Evolutionary conservation across 2,113 vertebrate genomes (phyloP), one percentile per base, ranked within the genome.

Genomic region (Vanacampus margaritifer): DNA sequence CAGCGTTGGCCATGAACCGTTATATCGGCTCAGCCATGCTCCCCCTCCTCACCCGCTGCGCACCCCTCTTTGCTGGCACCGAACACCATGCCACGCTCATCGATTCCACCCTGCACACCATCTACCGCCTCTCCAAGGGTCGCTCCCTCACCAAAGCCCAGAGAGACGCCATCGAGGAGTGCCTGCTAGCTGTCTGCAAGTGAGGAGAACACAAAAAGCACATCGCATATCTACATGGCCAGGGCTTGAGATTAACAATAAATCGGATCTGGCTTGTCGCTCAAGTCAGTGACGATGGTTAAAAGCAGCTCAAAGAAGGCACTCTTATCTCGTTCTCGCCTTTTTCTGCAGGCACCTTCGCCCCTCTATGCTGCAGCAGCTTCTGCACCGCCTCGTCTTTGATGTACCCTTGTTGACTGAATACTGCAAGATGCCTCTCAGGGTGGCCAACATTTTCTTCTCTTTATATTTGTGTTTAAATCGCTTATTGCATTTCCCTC

Each of bases 401-500:
- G 97, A 99, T 69, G 96, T 99, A 67, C 97, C 97, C 1, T 89
- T 96, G 76, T 94, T 99, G 78, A 96, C 92, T 39, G 97, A 99
- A 68, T 98, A 98, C 87, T 98, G 95, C 90, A 98, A 97, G 92
- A 99, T 98, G 97, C 95, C 97, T 79, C 93, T 99, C 0, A 97
- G 96, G 95, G 97, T 99, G 91, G 87, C 81, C 36, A 63, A 72
- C 48, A 65, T 16, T 69, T 74, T 60, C 16, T 68, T 77, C 0
- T 68, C 60, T 65, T 67, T 46, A 53, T 35, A 24, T 23, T 56
- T 56, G 64, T 62, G 36, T 65, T 45, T 43, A 66, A 37, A 78
- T 68, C 35, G 53, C 53, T 48, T 45, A 21, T 66, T n/a, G 57
- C 28, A 37, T 35, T 54, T 14, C n/a, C 28, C 45, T 23, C 45